These are phyloP conservation scores for Deilephila porcellus DNA, from an alignment of 2,888 invertebrate genomes.

Conservation along the genomic window DNA sequence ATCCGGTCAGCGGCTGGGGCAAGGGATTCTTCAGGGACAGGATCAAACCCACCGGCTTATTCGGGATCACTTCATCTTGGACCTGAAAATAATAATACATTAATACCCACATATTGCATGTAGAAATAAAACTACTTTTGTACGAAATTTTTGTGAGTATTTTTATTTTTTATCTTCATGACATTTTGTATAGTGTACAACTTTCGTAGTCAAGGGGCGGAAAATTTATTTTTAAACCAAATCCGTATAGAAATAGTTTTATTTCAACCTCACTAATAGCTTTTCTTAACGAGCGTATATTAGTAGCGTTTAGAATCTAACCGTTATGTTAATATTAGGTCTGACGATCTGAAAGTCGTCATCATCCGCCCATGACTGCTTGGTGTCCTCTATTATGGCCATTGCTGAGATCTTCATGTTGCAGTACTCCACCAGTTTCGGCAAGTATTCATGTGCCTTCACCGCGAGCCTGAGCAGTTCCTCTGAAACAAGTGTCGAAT, in stretches of 20 bases:
- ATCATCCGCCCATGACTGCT: slow-evolving; percentile 92
- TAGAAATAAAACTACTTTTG: too few relatives aligned
- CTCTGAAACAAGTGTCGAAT: slow-evolving; percentile 47
- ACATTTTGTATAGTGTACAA: too few relatives aligned
- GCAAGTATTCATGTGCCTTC: slow-evolving; percentile 88
- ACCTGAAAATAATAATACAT: slow-evolving; percentile 74
- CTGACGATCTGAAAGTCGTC: slow-evolving; percentile 92
- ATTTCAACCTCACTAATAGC: too few relatives aligned
- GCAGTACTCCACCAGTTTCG: slow-evolving; percentile 91
- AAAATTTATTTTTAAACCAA: too few relatives aligned
- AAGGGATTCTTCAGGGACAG: slow-evolving; percentile 90
- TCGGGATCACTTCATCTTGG: slow-evolving; percentile 84
- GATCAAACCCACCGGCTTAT: slow-evolving; percentile 80
- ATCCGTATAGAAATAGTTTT: too few relatives aligned
- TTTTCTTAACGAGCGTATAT: too few relatives aligned
- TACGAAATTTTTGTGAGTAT: too few relatives aligned
- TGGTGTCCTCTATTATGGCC: slow-evolving; percentile 92
- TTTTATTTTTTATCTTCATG: too few relatives aligned
- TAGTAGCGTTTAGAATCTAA: slow-evolving; percentile 52
- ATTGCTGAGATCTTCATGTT: slow-evolving; percentile 92
- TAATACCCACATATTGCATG: too few relatives aligned
- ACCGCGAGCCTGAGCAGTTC: slow-evolving; percentile 85
- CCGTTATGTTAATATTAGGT: slow-evolving; percentile 88
- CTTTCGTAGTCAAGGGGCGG: too few relatives aligned
- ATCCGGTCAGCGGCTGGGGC: slow-evolving; percentile 85